Base-by-base conservation (phyloP, 1,140 invertebrate species). In the Heliothis subflexa region DNA sequence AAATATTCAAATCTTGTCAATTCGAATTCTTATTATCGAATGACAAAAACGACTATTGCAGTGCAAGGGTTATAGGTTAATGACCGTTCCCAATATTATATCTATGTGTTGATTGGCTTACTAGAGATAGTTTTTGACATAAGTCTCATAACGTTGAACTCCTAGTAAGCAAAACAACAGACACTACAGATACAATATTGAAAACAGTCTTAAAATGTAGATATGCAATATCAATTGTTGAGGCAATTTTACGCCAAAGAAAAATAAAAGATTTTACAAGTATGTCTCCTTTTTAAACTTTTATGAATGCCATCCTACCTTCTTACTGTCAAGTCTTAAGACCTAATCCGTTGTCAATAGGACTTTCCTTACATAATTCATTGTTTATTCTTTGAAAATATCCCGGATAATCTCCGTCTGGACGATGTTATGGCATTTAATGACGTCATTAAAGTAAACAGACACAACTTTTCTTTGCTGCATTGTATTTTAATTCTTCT, bases 391-490 rank as follows among this genome's bases (percentile, higher is more conserved):
- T 62, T 74, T 74, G 40, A 45, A 64, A 82, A 78, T 50, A 68
- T 64, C 68, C 82, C 78, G 55, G 80, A 80, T 84, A 72, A 85
- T 85, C 83, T 78, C 3, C 54, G 78, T 83, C 81, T 81, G 83
- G 81, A 75, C 81, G 55, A 71, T 77, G 70, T 83, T 71, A 81
- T 72, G 78, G 33, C 77, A 66, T 79, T 77, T 86, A 84, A 86
- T 85, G 83, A 84, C 78, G 83, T 86, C 85, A 86, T 86, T 86
- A 86, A 16, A 78, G 70, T 79, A 86, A 83, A 86, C 81, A 83
- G 81, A 82, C 84, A 83, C 83, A 82, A 82, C 80, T 84, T 85
- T 83, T 81, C 80, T 84, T 81, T 33, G 68, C 70, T 81, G 81
- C 80, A 85, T 77, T 79, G 78, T 82, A 52, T 82, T 85, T 73